A percentile compares a stretch with the other conserved stretches of the same genome.
Evolutionary conservation across 1,140 invertebrate genomes (phyloP).

Genomic region (Alviniconcha marisindica): DNA sequence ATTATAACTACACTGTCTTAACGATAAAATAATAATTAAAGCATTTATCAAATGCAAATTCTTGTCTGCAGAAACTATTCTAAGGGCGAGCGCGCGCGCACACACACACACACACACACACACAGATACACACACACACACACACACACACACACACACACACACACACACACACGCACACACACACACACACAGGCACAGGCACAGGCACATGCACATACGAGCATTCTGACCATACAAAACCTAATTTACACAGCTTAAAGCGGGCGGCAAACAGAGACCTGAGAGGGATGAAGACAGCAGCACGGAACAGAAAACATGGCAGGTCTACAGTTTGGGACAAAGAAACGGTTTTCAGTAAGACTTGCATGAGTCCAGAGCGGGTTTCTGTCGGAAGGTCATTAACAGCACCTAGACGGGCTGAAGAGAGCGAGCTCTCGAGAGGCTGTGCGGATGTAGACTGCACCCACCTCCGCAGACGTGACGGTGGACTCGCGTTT

Average conservation of each 20-base stretch:
- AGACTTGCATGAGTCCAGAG: too few relatives aligned
- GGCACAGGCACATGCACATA: neutral
- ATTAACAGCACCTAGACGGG: neutral
- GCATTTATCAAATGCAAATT: neutral
- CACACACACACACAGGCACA: neutral
- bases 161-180: neutral
- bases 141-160: neutral
- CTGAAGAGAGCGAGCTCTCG: neutral
- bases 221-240: neutral
- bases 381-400: neutral
- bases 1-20: neutral
- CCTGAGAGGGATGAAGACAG: neutral
- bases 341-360: neutral
- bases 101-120: neutral
- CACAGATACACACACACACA: neutral
- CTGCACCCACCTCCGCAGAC: neutral
- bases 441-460: neutral
- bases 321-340: neutral
- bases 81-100: neutral
- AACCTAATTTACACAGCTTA: neutral
- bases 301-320: neutral
- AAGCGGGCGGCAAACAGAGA: neutral
- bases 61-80: neutral
- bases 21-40: neutral
- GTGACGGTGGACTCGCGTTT: neutral